Evolutionary conservation across 1,140 invertebrate genomes (phyloP), one percentile per base, ranked within the genome.

Genomic region (Camponotus vicinus): DNA sequence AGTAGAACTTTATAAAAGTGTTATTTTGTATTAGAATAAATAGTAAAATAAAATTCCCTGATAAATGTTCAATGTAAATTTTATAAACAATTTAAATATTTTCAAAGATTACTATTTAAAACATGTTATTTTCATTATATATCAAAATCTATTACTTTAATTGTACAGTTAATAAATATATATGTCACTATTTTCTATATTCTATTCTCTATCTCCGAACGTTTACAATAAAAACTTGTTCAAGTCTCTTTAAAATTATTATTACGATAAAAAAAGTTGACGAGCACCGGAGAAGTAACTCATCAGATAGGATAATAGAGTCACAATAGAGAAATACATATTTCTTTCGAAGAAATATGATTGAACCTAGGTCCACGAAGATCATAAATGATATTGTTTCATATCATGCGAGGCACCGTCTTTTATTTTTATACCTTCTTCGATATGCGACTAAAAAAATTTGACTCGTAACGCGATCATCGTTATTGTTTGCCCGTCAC

Each of bases 381-480:
- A 70, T 37, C 34, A 57, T 69, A 70, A 80, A 70, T 70, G 70
- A 80, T 66, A 80, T 80, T 80, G 78, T 49, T 70, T 49, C 21
- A n/a, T 64, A 40, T 84, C 80, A 84, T 61, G 80, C 70, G 80
- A 84, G 80, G 80, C 80, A 84, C 80, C 59, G 76, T 77, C 70
- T 55, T 77, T 57, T 45, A 75, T 45, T 84, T 84, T 76, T 84
- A 75, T 77, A 61, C 27, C 71, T 77, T 52, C 71, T 75, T 57
- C 42, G 71, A 77, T 84, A 75, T 84, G 57, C 70, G 71, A 84
- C 76, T 84, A 80, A 70, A 80, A 80, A 80, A 37, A 80, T 70
- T 70, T 42, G 64, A 80, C 13, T 57, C 21, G 66, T 70, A 80
- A 80, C n/a, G 15, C 64, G 78, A 70, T 80, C 77, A 42, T 69